Evolutionary conservation across 2,797 vertebrate species (phyloP), one percentile per base, ranked within the genome.

Genomic region (Myiothlypis coronata): DNA sequence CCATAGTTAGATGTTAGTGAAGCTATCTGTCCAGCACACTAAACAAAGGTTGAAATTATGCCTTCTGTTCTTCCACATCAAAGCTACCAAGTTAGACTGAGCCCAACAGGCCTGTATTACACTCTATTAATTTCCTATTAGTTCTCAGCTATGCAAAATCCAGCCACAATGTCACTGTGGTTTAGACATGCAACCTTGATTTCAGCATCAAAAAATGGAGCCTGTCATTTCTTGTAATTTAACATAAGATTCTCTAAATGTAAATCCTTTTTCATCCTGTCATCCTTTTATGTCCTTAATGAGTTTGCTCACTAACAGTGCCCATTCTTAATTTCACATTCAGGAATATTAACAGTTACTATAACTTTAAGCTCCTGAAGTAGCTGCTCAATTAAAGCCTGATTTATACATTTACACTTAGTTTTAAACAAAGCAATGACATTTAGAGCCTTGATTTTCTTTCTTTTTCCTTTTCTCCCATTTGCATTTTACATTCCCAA

Each of bases 91-190:
- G 59, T 95, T 87, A 95, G 96, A 91, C 88, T 68, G 94, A 94
- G 93, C 97, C 96, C 97, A 97, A 88, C 41, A 96, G 96, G 93
- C 82, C 91, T 94, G 71, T 68, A 98, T 97, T 98, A 98, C 92
- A 98, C 93, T 96, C 96, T 97, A 97, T 98, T 98, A 98, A 98
- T 98, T 98, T 97, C 96, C 87, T 97, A 97, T 98, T 98, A 98
- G 96, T 96, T 95, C 86, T 97, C 83, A 96, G 92, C 91, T 97
- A 96, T 95, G 96, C 94, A 95, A 96, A 97, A 97, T 93, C 84
- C 86, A 96, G 93, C 93, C 78, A 75, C 34, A 8, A 89, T 96
- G 97, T 97, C 97, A 97, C 89, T 75, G 55, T 64, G 88, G 95
- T 97, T 98, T 97, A 97, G 96, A 94, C 85, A 97, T 93, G 97